Evolutionary conservation across 2,113 vertebrate species (phyloP).

Genomic region (Ammodytes marinus): DNA sequence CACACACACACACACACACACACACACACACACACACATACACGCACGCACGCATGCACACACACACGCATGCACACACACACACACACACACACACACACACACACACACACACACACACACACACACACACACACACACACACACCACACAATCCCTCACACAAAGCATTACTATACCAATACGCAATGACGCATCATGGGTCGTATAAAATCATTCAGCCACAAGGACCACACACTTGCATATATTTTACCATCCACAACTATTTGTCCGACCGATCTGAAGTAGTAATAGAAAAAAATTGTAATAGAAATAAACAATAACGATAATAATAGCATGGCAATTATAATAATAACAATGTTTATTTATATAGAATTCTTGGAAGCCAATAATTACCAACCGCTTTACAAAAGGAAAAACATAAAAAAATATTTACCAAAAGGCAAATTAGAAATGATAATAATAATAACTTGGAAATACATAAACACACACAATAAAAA

Average conservation of each 20-base stretch:
- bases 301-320: too few relatives aligned
- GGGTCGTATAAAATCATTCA: conserved; percentile 12
- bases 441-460: too few relatives aligned
- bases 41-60: conserved; percentile 23
- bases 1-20: not conserved
- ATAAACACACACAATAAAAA: not conserved
- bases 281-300: not conserved
- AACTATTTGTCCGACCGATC: not conserved
- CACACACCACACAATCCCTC: not conserved
- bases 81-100: too few relatives aligned
- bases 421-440: not conserved
- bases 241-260: not conserved
- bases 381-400: not conserved
- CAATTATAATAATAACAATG: not conserved
- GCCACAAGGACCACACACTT: not conserved
- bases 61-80: too few relatives aligned
- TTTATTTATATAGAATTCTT: not conserved
- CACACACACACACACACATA: conserved; percentile 4
- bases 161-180: not conserved
- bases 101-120: not conserved
- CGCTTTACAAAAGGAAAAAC: not conserved
- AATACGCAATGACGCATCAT: conserved; percentile 1
- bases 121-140: conserved; percentile 14
- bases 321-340: not conserved
- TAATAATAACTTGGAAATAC: not conserved